Evolutionary conservation across 2,113 vertebrate species (phyloP), one percentile per base, ranked within the genome.

Genomic region (Romanogobio albipinnatus): DNA sequence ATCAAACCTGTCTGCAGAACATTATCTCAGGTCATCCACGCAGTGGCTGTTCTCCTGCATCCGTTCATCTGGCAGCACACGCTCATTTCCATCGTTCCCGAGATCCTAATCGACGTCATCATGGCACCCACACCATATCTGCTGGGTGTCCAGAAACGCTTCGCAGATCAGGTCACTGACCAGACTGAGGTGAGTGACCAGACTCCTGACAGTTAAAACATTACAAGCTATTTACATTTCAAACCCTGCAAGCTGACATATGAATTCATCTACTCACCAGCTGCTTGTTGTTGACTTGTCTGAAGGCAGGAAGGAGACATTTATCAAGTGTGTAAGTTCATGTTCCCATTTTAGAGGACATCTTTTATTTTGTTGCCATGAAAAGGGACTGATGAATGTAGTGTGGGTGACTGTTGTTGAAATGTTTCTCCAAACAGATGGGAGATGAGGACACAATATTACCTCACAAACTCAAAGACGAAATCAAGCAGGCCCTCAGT

Each of bases 41-140:
- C 96, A 0, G 94, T 98, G 0, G 95, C 96, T 0, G 97, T 97
- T 17, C 95, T 99, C n/a, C 96, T 99, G 7, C 96, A 97, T 89
- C 98, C 98, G 47, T 99, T 99, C 94, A 96, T 94, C 86, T 99
- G 97, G 97, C 97, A 97, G 64, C 98, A 99, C 93, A 99, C 97
- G 76, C 95, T 97, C 87, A 98, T 99, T 92, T 96, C 98, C 0
- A 98, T 99, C 17, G 96, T 99, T 22, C 98, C 98, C 0, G 94
- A 96, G 89, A 96, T 96, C 88, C 95, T 99, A 39, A 95, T 99
- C 0, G 97, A 95, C 76, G 98, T 97, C 0, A 97, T 98, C 86
- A 97, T 97, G 95, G 97, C 97, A 5, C 98, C 98, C 19, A 99
- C 98, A 0, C 98, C 98, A 9, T 99, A 98, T 92, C 95, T 99